Evolutionary conservation across 2,888 invertebrate genomes (phyloP), one percentile per base, ranked within the genome.

Genomic region (Perizoma flavofasciatum): DNA sequence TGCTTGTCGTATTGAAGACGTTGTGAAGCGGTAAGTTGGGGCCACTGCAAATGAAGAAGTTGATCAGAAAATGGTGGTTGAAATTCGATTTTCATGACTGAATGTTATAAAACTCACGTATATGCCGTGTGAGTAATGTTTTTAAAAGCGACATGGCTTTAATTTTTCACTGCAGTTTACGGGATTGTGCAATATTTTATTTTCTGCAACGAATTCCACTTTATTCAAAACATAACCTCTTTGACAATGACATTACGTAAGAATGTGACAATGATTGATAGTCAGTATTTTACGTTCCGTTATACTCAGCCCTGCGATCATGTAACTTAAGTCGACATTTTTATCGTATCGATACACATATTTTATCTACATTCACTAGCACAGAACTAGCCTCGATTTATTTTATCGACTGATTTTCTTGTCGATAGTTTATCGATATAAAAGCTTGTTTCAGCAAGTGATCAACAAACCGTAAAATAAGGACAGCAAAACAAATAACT

Each of bases 71-170:
- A 46, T 9, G 5, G 35, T 54, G 32, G 44, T 43, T 47, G 10
- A 47, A 41, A 43, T 35, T 40, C 3, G 33, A n/a, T 35, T 5
- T 45, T 2, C 5, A 41, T 35, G n/a, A 7, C n/a, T 49, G 5
- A 51, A 41, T n/a, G 47, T 35, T 43, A 11, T 44, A 7, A 9
- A 4, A 47, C 85, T 73, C 77, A 86, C 86, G 66, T 61, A 86
- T 64, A 48, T 78, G 77, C 54, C 83, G 78, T 4, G 68, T 67
- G 6, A 82, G 44, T 22, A 83, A 54, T 34, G 77, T 74, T 77
- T 79, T 85, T 32, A 86, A 33, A 43, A 86, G 53, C 6, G 86
- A 72, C 86, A 86, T 86, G 46, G 46, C 10, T 56, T 35, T 5
- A 4, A 52, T 49, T 45, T 10, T 1, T 40, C 11, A 22, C 8